phyloP scores from a whole-genome alignment of 2,797 vertebrate genomes.

The Eulemur coronatus region DNA sequence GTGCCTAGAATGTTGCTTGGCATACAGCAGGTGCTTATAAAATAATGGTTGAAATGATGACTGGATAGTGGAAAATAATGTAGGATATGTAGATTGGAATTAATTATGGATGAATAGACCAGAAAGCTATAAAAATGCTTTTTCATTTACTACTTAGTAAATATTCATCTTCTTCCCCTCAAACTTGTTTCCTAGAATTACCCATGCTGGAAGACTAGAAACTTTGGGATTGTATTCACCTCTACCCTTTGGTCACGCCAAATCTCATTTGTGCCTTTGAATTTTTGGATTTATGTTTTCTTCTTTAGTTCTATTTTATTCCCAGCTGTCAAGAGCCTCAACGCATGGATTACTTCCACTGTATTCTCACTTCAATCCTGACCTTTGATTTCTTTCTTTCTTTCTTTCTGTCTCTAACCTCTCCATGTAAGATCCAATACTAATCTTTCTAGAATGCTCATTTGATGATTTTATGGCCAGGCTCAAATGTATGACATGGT shows the following conservation, averaged over 20 bases:
- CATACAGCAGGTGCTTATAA: neutral
- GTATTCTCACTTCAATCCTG: neutral
- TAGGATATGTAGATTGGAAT: neutral
- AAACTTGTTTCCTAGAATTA: neutral
- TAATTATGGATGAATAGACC: neutral
- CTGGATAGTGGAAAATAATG: neutral
- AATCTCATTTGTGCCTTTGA: neutral
- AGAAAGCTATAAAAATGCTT: neutral
- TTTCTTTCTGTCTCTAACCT: neutral
- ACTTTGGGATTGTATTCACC: neutral
- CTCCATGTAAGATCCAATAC: neutral
- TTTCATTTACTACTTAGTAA: neutral
- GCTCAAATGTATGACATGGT: neutral
- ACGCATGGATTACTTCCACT: neutral
- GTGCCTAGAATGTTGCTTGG: neutral
- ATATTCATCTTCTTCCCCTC: neutral
- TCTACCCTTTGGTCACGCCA: neutral
- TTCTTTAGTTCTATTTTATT: neutral
- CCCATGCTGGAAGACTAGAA: neutral
- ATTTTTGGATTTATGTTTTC: neutral
- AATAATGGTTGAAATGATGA: slow-evolving; percentile 8
- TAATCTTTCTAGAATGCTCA: slow-evolving; percentile 3
- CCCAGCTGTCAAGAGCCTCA: neutral
- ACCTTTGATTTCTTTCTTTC: neutral
- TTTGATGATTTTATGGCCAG: neutral